These are phyloP conservation scores for Leuciscus waleckii DNA, from an alignment of 2,797 vertebrate genomes.

Conservation along the genomic window DNA sequence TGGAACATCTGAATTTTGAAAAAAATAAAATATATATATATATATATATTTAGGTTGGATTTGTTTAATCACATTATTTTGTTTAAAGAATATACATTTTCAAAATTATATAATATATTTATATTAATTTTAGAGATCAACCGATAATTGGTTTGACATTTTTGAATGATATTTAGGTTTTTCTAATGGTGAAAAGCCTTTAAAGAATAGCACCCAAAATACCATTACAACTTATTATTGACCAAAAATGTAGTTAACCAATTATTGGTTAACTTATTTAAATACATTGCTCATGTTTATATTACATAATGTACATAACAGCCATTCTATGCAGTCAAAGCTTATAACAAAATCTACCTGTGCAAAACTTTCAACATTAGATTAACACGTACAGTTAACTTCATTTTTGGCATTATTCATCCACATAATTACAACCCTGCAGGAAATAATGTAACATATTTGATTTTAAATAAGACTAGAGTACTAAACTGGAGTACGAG, in stretches of 20 bases:
- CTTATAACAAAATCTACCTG: not conserved
- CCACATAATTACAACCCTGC: not conserved
- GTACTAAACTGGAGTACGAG: not conserved
- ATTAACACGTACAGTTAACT: not conserved
- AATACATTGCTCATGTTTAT: not conserved
- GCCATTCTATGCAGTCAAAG: not conserved
- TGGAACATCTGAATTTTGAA: slow-evolving; percentile 84
- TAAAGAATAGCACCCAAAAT: not conserved
- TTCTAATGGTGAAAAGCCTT: not conserved
- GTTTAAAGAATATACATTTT: not conserved
- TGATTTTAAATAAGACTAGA: not conserved
- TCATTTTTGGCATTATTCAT: not conserved
- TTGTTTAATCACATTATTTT: not conserved
- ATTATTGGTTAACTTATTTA: no score
- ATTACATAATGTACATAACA: not conserved
- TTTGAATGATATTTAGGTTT: not conserved
- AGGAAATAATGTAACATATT: not conserved
- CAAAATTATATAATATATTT: not conserved
- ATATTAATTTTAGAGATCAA: not conserved
- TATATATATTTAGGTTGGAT: not conserved
- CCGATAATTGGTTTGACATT: not conserved
- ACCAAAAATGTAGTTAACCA: no score
- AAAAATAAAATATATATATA: not conserved
- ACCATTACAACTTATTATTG: no score
- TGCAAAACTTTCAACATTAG: not conserved